Evolutionary conservation across 2,797 vertebrate genomes (phyloP).

Genomic region (Scomberomorus guttatus): DNA sequence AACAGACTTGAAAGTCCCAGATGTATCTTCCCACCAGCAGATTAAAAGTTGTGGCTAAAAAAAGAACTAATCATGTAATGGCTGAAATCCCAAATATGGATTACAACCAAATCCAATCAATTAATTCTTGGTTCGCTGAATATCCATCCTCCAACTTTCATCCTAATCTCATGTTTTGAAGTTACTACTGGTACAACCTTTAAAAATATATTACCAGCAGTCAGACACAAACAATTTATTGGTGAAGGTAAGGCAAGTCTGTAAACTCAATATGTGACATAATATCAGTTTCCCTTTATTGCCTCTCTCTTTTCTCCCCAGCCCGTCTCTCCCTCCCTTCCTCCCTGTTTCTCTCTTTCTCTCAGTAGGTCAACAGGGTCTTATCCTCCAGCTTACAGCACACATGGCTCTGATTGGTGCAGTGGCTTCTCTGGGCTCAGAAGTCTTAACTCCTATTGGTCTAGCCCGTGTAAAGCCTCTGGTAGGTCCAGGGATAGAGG

Average conservation of each 20-base stretch:
- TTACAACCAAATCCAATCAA: conserved; percentile 48
- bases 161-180: neutral
- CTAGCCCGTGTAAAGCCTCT: conserved; percentile 45
- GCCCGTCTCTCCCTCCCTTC: neutral
- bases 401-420: conserved; percentile 68
- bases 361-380: conserved; percentile 80
- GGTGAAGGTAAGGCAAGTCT: neutral
- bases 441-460: conserved; percentile 62
- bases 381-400: conserved; percentile 79
- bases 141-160: conserved; percentile 1
- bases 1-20: neutral
- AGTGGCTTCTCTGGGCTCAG: conserved; percentile 42
- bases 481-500: conserved; percentile 51
- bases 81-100: conserved; percentile 63
- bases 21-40: neutral
- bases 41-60: conserved; percentile 7
- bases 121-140: conserved; percentile 21
- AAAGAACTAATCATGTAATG: conserved; percentile 50
- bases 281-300: conserved; percentile 33
- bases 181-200: neutral
- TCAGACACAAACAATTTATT: neutral
- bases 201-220: neutral
- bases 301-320: conserved; percentile 22
- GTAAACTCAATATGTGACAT: conserved; percentile 48
- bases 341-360: conserved; percentile 19